Evolutionary conservation across 2,113 vertebrate genomes (phyloP), one percentile per base, ranked within the genome.

Genomic region (Rhinoptilus africanus): DNA sequence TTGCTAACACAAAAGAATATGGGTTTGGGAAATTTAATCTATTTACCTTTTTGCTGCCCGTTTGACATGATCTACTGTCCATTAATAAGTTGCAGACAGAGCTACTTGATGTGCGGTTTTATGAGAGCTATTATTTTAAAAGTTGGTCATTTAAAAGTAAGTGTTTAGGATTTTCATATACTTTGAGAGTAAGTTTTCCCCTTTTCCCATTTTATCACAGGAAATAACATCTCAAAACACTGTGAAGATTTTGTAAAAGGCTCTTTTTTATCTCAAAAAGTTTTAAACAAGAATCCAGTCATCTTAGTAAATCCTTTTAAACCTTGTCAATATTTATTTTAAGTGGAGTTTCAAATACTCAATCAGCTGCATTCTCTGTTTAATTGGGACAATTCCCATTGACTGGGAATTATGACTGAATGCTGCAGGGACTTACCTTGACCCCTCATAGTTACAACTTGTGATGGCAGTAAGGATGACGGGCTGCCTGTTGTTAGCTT

Each of bases 301-400:
- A 63, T 93, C 16, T 86, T 74, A 84, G 76, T 89, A 96, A 95
- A 96, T 96, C 72, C 68, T 41, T 96, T 93, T 93, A 95, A 93
- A 85, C 72, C 4, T 8, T 67, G 68, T 89, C 79, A 92, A 84
- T 97, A 91, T 97, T 96, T 95, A 91, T 95, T 92, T 89, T 74
- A 77, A 91, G 68, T 63, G 56, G 56, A 78, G 60, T 84, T 89
- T 87, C 76, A 96, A 89, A 91, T 75, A 81, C 68, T 94, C 3
- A 0, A 10, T 91, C 76, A 72, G 56, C 73, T 89, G n/a, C 56
- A 20, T 50, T 86, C 62, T 69, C 20, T 15, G 73, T 84, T 92
- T 71, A 74, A 75, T 34, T 3, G 5, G 72, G 76, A 96, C 86
- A 74, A 50, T 87, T 93, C 76, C 56, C 47, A 74, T 51, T 87